These are phyloP conservation scores for Nasonovia ribisnigri DNA, from an alignment of 2,888 invertebrate genomes.

Conservation along the genomic window DNA sequence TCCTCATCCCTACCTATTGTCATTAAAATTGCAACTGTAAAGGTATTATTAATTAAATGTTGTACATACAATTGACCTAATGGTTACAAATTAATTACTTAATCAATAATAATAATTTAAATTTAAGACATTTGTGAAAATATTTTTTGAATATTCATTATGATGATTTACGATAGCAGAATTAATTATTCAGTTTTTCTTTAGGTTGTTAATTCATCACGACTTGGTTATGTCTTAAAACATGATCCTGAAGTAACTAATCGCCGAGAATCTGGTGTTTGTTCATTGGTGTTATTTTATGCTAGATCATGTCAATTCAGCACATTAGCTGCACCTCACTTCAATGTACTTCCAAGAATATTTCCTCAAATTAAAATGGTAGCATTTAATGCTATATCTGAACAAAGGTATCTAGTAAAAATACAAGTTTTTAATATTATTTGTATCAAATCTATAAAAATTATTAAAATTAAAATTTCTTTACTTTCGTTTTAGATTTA, in stretches of 20 bases:
- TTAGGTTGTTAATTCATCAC: slow-evolving; percentile 68
- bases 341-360: slow-evolving; percentile 88
- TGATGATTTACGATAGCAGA: neutral
- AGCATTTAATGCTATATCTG: slow-evolving; percentile 88
- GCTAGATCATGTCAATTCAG: slow-evolving; percentile 92
- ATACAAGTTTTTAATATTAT: neutral
- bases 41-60: neutral
- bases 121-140: neutral
- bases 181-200: slow-evolving; percentile 48
- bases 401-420: slow-evolving; percentile 74
- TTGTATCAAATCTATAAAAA: neutral
- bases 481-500: slow-evolving; percentile 74
- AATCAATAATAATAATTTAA: neutral
- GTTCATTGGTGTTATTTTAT: slow-evolving; percentile 88
- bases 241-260: slow-evolving; percentile 68
- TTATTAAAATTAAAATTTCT: neutral
- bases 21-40: neutral
- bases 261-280: slow-evolving; percentile 73
- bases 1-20: neutral
- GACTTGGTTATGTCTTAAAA: slow-evolving; percentile 68
- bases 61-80: neutral
- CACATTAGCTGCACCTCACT: slow-evolving; percentile 88
- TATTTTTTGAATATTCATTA: slow-evolving; percentile 2
- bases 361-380: slow-evolving; percentile 90
- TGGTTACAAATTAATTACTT: neutral